Evolutionary conservation across 2,888 invertebrate species (phyloP), one percentile per base, ranked within the genome.

Genomic region (Pteria penguin): DNA sequence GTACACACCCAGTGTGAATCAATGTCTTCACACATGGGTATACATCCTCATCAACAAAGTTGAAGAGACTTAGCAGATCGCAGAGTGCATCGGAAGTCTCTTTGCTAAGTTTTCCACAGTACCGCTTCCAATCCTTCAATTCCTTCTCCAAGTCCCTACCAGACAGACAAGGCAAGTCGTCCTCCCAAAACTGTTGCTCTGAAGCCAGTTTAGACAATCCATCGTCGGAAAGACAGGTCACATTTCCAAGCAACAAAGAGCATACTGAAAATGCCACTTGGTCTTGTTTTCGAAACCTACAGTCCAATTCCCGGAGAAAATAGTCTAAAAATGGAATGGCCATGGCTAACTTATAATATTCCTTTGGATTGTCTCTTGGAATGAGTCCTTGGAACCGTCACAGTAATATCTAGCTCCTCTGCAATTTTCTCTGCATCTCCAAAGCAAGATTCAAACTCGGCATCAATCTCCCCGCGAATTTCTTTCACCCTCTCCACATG

Each of bases 381-480:
- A n/a, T 45, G 45, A 36, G 31, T 31, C 26, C 65, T 65, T 36
- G 33, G 22, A n/a, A n/a, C 45, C 31, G 8, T 26, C 27, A 65
- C 36, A 24, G 4, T 18, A 26, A n/a, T 65, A 36, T 65, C 8
- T 31, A 65, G 65, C 26, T 65, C 65, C 11, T 65, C 45, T 65
- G 22, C 26, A 65, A 65, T 65, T 8, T 65, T 27, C 24, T 65
- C 45, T 65, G 65, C 65, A 24, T 65, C 65, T 26, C 22, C 36
- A 26, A 26, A 65, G 11, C 65, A 65, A 24, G 45, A 33, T 22
- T 45, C 65, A 26, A 65, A 65, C 45, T 45, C 65, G 27, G 33
- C 36, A 65, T 65, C 65, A n/a, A 36, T 4, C 8, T n/a, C 27
- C 26, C 26, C 32, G 24, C 65, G 27, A 26, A 65, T 65, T 36